Conservation (phyloP, 2,888 invertebrate species). For the Polietes domitor region DNA sequence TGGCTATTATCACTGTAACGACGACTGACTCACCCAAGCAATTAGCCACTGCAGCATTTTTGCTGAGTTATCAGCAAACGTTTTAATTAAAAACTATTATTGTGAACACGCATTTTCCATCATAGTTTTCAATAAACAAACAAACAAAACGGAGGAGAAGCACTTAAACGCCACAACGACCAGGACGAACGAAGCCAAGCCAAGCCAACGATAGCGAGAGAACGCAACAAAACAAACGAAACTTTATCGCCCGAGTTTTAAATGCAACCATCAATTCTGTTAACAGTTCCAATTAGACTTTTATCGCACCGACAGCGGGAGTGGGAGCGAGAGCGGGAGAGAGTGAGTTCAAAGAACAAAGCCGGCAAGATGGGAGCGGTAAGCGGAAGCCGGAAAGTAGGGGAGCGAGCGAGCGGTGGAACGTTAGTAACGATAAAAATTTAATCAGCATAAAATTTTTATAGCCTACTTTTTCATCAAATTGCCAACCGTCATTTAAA, state of each 20-base stretch:
- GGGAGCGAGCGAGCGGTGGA: not conserved
- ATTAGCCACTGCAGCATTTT: not conserved
- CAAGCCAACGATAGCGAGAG: not conserved
- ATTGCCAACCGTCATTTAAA: conserved; percentile 63
- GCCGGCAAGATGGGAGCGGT: not conserved
- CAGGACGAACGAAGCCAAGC: not conserved
- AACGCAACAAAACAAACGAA: conserved; percentile 7
- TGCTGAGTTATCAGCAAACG: conserved; percentile 39
- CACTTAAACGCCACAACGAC: conserved; percentile 30
- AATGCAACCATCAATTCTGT: conserved; percentile 45
- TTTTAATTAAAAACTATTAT: conserved; percentile 61
- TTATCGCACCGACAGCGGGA: conserved; percentile 6
- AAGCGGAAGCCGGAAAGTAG: not conserved
- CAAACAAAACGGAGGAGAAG: conserved; percentile 36
- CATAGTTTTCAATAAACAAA: conserved; percentile 48
- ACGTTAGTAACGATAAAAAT: conserved; percentile 58
- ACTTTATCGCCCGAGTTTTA: conserved; percentile 17
- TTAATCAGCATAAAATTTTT: conserved; percentile 65
- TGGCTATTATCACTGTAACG: not conserved
- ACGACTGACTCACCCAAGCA: not conserved
- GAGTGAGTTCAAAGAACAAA: conserved; percentile 11
- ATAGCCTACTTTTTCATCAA: conserved; percentile 60
- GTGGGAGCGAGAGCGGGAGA: not conserved
- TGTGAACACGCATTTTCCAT: conserved; percentile 26
- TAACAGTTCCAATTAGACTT: conserved; percentile 53